Evolutionary conservation across 2,797 vertebrate species (phyloP), one percentile per base, ranked within the genome.

Genomic region (Hippocampus kuda): DNA sequence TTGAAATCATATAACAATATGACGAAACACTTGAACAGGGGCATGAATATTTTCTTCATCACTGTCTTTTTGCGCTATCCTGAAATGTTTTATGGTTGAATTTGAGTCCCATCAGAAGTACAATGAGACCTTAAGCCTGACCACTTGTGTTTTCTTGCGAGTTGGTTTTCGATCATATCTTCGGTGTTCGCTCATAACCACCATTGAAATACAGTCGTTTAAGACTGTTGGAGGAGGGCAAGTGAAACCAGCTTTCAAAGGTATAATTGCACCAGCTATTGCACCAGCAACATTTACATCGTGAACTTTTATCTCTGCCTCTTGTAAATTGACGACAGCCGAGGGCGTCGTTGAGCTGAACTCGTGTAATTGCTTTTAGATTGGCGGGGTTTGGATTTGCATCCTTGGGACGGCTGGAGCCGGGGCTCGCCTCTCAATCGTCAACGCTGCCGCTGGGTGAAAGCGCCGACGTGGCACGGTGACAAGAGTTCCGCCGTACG

Each of bases 341-440:
- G 86, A 88, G 86, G 86, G 69, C 86, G 74, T 63, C 74, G 60
- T 64, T 76, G 72, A 82, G 81, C 79, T 75, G 71, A 71, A 84
- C 78, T 79, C 77, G 77, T 81, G 74, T 87, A 86, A 89, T 89
- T 83, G 83, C 90, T 86, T 89, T 87, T 72, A 77, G 79, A 81
- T 89, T 83, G 82, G 78, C 77, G 74, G 71, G 78, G 72, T 86
- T 38, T 66, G 15, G 83, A 81, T 87, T 86, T 81, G 74, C 78
- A 76, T 85, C 77, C 83, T 81, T 82, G 76, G 79, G 80, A 62
- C 77, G 66, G 67, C 67, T 80, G 77, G 80, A 83, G 81, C 69
- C 73, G 59, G 48, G 77, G 34, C 81, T 88, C 83, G 79, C 75
- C n/a, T 85, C 76, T 72, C 79, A 76, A 80, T 82, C 84, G 83